phyloP scores from a whole-genome alignment of 2,113 vertebrate genomes.

The Acanthochromis polyacanthus region DNA sequence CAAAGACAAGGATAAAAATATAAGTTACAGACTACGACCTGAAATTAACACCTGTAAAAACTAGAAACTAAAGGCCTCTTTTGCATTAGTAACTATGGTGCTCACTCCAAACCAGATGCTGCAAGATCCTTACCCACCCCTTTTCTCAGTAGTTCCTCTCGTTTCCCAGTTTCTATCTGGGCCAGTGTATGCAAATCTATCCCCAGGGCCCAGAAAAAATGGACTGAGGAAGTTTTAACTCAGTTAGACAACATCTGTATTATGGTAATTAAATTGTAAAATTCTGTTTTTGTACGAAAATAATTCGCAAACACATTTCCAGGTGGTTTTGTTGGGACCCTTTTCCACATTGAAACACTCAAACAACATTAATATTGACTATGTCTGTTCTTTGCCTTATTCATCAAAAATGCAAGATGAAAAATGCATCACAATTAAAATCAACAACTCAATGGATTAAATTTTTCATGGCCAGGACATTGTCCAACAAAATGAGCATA shows the following conservation, averaged over 20 bases:
- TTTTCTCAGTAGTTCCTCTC: constrained; percentile 56
- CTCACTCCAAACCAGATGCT: constrained; percentile 63
- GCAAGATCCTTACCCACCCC: constrained; percentile 37
- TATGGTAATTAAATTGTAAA: not conserved
- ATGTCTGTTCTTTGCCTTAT: not conserved
- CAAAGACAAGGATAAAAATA: not conserved
- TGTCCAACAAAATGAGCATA: too few relatives aligned
- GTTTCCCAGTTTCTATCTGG: constrained; percentile 74
- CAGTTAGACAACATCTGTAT: not conserved
- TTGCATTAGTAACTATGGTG: constrained; percentile 35
- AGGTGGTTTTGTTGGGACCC: not conserved
- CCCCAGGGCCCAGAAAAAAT: constrained; percentile 45
- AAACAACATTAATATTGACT: not conserved
- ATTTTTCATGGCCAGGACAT: too few relatives aligned
- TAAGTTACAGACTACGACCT: constrained; percentile 17
- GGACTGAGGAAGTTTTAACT: constrained; percentile 29
- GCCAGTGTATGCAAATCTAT: constrained; percentile 73
- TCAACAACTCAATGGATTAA: too few relatives aligned
- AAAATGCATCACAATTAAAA: not conserved
- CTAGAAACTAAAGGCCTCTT: constrained; percentile 11
- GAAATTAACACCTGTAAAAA: constrained; percentile 46
- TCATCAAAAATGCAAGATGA: not conserved
- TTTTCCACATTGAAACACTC: not conserved
- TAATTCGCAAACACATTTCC: not conserved
- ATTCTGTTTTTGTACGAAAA: not conserved